Base-by-base conservation (phyloP, 2,888 invertebrate species). In the Yponomeuta sedellus region DNA sequence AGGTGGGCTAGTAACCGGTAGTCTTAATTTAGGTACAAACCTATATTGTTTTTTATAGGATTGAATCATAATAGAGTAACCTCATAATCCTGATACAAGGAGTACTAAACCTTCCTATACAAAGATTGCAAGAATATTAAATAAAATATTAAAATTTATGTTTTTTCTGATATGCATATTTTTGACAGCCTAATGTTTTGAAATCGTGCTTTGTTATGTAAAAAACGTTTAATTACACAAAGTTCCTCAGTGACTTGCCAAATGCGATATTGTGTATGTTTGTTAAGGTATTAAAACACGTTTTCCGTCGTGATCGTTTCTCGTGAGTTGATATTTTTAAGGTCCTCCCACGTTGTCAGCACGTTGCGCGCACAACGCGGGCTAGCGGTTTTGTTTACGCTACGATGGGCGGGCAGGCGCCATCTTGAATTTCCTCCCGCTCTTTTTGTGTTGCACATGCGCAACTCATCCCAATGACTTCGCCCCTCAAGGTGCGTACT, bases 381-480 rank as follows among this genome's bases (percentile, higher is more conserved):
- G 65, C 58, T 16, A 16, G 12, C 52, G 22, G 10, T 22, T 63
- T 63, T 63, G 63, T 63, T 63, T 63, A 63, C 63, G 40, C 63
- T 63, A 40, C 63, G 63, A 19, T 44, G 63, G 61, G 62, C 8
- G 28, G 62, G 62, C n/a, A 16, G 34, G 25, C 66, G 20, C 66
- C 67, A 68, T 67, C 65, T 68, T 67, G 61, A 11, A 59, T 67
- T 25, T 65, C 40, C 40, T 64, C 66, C 67, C 66, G 68, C 68
- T 66, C 65, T 70, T 68, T 68, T 68, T 64, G 39, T 62, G 59
- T 64, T 68, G 70, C 68, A 67, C 69, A 70, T 69, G 70, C 70
- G 70, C 67, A 34, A 2, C 65, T 63, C 65, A 40, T 20, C 63
- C 39, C 39, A n/a, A 34, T 19, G n/a, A 11, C 22, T 28, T 58